phyloP scores from a whole-genome alignment of 2,113 vertebrate species.

The Hippocampus abdominalis region DNA sequence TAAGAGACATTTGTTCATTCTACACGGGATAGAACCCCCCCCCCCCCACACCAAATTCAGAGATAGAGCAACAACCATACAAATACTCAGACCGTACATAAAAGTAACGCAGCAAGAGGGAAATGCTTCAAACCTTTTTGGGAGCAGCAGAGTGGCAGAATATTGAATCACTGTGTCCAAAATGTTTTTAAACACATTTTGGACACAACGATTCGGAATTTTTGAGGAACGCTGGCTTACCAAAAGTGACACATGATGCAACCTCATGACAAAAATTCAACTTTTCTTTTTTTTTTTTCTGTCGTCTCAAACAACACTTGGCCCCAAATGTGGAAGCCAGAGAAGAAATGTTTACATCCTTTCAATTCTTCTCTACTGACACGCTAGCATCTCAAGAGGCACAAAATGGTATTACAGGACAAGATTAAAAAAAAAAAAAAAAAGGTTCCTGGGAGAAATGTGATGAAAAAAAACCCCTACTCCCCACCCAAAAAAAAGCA shows the following conservation, averaged over 20 bases:
- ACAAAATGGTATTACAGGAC: not conserved
- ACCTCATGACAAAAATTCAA: not conserved
- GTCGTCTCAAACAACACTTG: not conserved
- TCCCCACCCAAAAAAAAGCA: slow-evolving; percentile 31
- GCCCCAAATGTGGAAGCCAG: not conserved
- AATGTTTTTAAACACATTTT: not conserved
- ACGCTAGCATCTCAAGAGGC: not conserved
- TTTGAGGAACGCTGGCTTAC: not conserved
- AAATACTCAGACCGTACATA: slow-evolving; percentile 52
- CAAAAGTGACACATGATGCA: not conserved
- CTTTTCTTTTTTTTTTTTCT: not conserved
- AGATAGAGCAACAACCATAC: slow-evolving; percentile 10
- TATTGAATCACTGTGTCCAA: not conserved
- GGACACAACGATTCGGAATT: not conserved
- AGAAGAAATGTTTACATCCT: not conserved
- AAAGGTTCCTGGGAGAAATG: not conserved
- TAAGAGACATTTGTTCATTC: not conserved
- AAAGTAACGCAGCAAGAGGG: not conserved
- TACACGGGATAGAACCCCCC: too few relatives aligned
- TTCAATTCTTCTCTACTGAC: not conserved
- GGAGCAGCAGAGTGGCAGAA: not conserved
- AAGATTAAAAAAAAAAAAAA: not conserved
- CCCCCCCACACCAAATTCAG: not conserved
- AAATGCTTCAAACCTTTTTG: not conserved
- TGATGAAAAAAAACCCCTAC: slow-evolving; percentile 12